Conservation (phyloP, 2,888 invertebrate species). For the Pantelozetes paolii region DNA sequence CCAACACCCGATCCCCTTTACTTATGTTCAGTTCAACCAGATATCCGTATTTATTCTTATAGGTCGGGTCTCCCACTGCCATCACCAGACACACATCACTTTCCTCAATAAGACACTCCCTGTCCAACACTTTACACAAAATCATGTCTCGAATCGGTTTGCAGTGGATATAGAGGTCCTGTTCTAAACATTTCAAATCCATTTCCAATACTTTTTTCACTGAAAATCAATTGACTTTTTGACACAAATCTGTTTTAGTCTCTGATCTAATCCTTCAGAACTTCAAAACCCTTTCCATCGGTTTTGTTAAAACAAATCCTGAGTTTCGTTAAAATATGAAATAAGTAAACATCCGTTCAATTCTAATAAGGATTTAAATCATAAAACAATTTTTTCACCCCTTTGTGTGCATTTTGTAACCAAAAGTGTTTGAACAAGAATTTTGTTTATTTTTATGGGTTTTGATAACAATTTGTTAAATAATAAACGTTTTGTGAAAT, state of each 20-base stretch:
- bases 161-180: conserved; percentile 23
- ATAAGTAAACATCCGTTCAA: conserved; percentile 12
- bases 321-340: not conserved
- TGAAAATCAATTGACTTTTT: not conserved
- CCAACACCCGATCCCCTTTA: conserved; percentile 21
- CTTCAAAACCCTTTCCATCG: not conserved
- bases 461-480: no score
- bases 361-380: not conserved
- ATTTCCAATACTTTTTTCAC: not conserved
- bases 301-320: not conserved
- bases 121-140: conserved; percentile 19
- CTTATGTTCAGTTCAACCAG: conserved; percentile 15
- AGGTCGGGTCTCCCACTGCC: conserved; percentile 16
- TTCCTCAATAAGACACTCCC: conserved; percentile 22
- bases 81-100: conserved; percentile 19
- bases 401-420: not conserved
- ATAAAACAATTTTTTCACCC: not conserved
- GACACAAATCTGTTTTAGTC: no score
- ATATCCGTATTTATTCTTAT: conserved; percentile 30
- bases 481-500: no score
- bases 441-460: no score
- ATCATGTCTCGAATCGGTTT: conserved; percentile 14
- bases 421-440: not conserved
- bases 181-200: conserved; percentile 18
- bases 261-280: no score